These are phyloP conservation scores for Idris sp. DNA, from an alignment of 1,140 invertebrate species.

Conservation along the genomic window DNA sequence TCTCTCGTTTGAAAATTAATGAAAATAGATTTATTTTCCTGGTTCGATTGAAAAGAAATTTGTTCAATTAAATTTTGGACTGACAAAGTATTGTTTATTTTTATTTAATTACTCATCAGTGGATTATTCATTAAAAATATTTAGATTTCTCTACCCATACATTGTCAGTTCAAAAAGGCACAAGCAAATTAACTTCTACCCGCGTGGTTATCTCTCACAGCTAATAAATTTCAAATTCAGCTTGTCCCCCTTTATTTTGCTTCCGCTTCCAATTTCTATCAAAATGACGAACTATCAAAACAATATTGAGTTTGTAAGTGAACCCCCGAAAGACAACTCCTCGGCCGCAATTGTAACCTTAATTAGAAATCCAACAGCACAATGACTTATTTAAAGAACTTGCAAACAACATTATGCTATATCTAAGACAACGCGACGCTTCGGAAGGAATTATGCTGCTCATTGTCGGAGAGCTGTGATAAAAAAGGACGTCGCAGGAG, in stretches of 20 bases:
- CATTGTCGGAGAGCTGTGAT: slow-evolving; percentile 45
- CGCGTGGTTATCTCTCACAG: too few species aligned
- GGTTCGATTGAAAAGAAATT: too few species aligned
- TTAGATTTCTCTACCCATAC: too few species aligned
- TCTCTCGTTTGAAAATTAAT: too few species aligned
- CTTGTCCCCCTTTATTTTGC: slow-evolving; percentile 3
- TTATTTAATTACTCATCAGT: too few species aligned
- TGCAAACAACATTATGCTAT: slow-evolving; percentile 34
- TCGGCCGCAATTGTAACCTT: slow-evolving; percentile 31
- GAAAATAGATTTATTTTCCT: too few species aligned
- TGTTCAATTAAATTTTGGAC: too few species aligned
- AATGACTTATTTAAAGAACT: slow-evolving; percentile 46
- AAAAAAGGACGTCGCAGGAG: slow-evolving; percentile 37
- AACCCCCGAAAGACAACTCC: not conserved
- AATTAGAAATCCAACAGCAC: slow-evolving; percentile 46
- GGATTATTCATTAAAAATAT: too few species aligned
- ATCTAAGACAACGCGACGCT: slow-evolving; percentile 22
- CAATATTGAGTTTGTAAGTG: slow-evolving; percentile 5
- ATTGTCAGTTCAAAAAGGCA: too few species aligned
- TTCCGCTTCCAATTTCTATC: not conserved
- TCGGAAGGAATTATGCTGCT: slow-evolving; percentile 52
- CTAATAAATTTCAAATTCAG: slow-evolving; percentile 4
- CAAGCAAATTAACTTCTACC: too few species aligned
- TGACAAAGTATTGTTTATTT: too few species aligned
- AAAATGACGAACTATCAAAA: slow-evolving; percentile 7